Percentiles rank a stretch among this genome's conserved stretches.
These are phyloP conservation scores for Pithys albifrons DNA, from an alignment of 2,113 vertebrate species.

Conservation along the genomic window DNA sequence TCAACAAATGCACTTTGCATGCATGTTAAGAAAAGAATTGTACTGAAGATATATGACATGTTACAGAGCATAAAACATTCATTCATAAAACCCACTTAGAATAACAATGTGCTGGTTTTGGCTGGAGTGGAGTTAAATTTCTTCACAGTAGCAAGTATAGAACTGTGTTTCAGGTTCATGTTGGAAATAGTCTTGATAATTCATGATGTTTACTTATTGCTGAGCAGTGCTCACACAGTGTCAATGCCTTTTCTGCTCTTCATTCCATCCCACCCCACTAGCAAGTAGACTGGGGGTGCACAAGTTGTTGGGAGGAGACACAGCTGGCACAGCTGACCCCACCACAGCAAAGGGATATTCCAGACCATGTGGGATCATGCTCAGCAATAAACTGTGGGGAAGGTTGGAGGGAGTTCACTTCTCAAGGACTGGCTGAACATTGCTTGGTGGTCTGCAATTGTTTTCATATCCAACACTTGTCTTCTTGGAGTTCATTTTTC, in stretches of 20 bases:
- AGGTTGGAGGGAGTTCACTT: rapidly evolving
- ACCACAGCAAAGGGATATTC: not conserved
- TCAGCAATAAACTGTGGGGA: rapidly evolving
- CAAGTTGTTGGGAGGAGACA: not conserved
- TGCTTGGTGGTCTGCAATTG: rapidly evolving
- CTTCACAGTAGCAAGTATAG: not conserved
- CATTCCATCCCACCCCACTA: rapidly evolving
- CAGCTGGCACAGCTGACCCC: not conserved
- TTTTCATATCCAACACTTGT: not conserved
- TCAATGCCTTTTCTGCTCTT: not conserved
- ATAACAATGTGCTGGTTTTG: not conserved
- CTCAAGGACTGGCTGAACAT: not conserved
- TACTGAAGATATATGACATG: not conserved
- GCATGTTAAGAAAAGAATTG: not conserved
- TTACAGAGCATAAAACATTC: not conserved
- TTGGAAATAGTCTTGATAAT: not conserved
- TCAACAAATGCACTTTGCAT: not conserved
- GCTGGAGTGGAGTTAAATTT: not conserved
- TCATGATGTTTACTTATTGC: rapidly evolving
- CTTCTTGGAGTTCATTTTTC: not conserved
- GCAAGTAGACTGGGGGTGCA: not conserved
- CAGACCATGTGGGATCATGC: not conserved
- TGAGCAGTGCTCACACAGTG: not conserved
- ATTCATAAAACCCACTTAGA: constrained; percentile 11
- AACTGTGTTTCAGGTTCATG: not conserved